Percentiles rank a stretch among this genome's conserved stretches.
These are phyloP conservation scores for Timema cristinae DNA, from an alignment of 2,888 invertebrate genomes.

Conservation along the genomic window DNA sequence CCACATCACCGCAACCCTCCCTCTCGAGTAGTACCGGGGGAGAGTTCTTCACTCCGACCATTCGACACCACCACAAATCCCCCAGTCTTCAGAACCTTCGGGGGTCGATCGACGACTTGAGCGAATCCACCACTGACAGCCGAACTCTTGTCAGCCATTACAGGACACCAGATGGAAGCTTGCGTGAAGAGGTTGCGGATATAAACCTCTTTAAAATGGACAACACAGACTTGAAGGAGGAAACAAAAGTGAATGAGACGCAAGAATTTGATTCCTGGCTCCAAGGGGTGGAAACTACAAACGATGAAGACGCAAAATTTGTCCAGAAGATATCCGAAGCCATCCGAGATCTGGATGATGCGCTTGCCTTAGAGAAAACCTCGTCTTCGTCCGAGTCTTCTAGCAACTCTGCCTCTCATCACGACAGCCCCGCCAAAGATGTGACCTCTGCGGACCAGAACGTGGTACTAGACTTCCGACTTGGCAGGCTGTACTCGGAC, in stretches of 20 bases:
- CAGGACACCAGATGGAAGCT: conserved; percentile 6
- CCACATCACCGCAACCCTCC: conserved; percentile 37
- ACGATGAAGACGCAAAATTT: conserved; percentile 58
- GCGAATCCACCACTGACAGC: conserved; percentile 30
- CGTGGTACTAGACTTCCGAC: conserved; percentile 41
- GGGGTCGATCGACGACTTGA: conserved; percentile 62
- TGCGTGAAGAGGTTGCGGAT: conserved; percentile 12
- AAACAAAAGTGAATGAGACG: conserved; percentile 12
- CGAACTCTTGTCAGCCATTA: conserved; percentile 7
- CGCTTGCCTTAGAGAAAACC: conserved; percentile 57
- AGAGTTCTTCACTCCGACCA: conserved; percentile 34
- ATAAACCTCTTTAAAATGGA: background rate
- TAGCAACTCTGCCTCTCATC: conserved; percentile 20
- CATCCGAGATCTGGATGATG: conserved; percentile 60
- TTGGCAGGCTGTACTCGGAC: conserved; percentile 38
- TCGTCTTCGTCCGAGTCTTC: conserved; percentile 39
- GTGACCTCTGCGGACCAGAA: conserved; percentile 27
- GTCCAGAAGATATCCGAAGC: conserved; percentile 59
- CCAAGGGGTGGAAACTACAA: conserved; percentile 55
- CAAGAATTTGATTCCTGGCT: conserved; percentile 55
- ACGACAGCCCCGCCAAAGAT: conserved; percentile 22
- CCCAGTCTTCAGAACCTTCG: conserved; percentile 57
- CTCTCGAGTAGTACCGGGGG: conserved; percentile 36
- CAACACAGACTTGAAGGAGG: conserved; percentile 18
- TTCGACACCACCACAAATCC: conserved; percentile 29